These are phyloP conservation scores for Eubasilissa regina DNA, from an alignment of 1,140 invertebrate genomes.

Conservation along the genomic window DNA sequence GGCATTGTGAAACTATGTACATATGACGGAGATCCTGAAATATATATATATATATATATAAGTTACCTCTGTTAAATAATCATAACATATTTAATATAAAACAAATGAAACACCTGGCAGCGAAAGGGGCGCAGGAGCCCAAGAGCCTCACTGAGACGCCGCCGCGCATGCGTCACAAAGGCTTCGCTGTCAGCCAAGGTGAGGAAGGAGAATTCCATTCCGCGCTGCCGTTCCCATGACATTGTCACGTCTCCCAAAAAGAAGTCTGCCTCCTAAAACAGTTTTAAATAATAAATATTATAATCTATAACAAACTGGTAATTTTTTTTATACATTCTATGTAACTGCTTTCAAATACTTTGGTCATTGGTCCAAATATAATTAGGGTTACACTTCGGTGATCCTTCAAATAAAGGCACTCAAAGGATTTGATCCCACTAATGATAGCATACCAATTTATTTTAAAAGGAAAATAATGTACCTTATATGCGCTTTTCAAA, in stretches of 20 bases:
- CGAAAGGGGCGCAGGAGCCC: conserved; percentile 80
- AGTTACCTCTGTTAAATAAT: not conserved
- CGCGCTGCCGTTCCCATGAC: conserved; percentile 78
- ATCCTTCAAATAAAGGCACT: no score
- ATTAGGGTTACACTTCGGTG: no score
- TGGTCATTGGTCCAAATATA: no score
- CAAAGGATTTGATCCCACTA: no score
- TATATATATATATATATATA: no score
- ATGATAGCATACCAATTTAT: no score
- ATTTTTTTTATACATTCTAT: no score
- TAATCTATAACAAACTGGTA: not conserved
- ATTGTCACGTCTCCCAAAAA: conserved; percentile 80
- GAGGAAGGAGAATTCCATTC: conserved; percentile 81
- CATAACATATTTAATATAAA: not conserved
- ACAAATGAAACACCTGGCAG: conserved; percentile 72
- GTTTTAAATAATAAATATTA: not conserved
- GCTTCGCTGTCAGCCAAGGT: conserved; percentile 81
- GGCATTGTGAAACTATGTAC: no score
- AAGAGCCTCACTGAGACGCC: conserved; percentile 78
- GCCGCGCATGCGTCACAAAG: conserved; percentile 80
- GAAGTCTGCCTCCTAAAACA: conserved; percentile 76
- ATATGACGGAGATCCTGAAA: no score
- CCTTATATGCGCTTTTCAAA: no score
- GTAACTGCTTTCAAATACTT: no score
- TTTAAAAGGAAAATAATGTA: no score